These are phyloP conservation scores for Adela reaumurella DNA, from an alignment of 2,888 invertebrate genomes.

Conservation along the genomic window DNA sequence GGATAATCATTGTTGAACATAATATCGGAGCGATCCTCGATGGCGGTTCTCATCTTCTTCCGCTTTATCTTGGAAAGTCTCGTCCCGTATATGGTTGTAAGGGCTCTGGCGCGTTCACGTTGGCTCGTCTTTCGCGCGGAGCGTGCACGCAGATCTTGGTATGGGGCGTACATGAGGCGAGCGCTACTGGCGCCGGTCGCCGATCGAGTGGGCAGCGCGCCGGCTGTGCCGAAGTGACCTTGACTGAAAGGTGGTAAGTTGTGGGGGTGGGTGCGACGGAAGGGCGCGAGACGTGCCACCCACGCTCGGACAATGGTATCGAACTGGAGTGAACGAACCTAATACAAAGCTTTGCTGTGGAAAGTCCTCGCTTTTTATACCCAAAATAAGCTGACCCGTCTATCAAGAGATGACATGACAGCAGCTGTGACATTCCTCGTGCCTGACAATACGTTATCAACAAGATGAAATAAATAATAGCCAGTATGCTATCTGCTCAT, in stretches of 20 bases:
- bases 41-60: slow-evolving; percentile 37
- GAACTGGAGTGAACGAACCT: neutral
- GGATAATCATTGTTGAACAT: slow-evolving; percentile 41
- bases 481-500: no score
- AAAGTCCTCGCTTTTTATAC: no score
- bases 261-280: neutral
- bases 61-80: slow-evolving; percentile 27
- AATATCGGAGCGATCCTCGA: slow-evolving; percentile 18
- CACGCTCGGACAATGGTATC: neutral
- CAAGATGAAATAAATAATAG: no score
- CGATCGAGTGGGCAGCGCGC: slow-evolving; percentile 27
- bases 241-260: neutral
- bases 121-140: slow-evolving; percentile 27
- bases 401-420: no score
- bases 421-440: no score
- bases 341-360: no score
- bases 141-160: slow-evolving; percentile 26
- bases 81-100: slow-evolving; percentile 47
- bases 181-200: slow-evolving; percentile 30
- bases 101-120: slow-evolving; percentile 27
- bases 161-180: slow-evolving; percentile 15
- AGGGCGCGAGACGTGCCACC: slow-evolving; percentile 1
- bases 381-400: no score
- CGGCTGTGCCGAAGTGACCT: neutral
- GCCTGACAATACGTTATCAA: no score